phyloP scores from a whole-genome alignment of 1,140 invertebrate genomes.

The Calosoma granatense region DNA sequence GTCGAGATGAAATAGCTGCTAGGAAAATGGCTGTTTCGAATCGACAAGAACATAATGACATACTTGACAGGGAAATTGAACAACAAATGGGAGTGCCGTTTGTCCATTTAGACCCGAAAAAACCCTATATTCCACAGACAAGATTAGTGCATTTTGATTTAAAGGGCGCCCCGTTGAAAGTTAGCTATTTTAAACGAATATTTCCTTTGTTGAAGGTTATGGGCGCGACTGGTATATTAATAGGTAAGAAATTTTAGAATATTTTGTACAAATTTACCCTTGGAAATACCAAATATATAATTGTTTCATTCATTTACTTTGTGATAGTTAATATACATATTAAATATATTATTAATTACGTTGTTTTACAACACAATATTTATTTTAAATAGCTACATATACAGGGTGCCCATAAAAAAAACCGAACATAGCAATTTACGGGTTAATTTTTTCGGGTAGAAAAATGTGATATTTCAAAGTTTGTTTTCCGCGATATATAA shows the following conservation, averaged over 20 bases:
- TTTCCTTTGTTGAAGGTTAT: slow-evolving; percentile 64
- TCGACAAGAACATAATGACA: slow-evolving; percentile 8
- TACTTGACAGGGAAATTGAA: slow-evolving; percentile 21
- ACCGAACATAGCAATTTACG: too few relatives aligned
- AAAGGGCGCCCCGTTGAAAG: slow-evolving; percentile 77
- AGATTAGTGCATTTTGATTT: slow-evolving; percentile 77
- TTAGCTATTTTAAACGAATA: slow-evolving; percentile 60
- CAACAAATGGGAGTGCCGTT: slow-evolving; percentile 30
- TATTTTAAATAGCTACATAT: too few relatives aligned
- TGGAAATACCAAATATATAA: background rate
- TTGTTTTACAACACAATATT: too few relatives aligned
- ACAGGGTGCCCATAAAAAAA: too few relatives aligned
- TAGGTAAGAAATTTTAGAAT: slow-evolving; percentile 16
- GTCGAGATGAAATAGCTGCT: slow-evolving; percentile 11
- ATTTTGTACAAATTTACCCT: too few relatives aligned
- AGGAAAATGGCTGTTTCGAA: background rate
- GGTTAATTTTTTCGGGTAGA: too few relatives aligned
- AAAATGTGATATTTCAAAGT: too few relatives aligned
- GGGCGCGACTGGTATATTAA: slow-evolving; percentile 64
- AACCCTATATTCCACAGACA: slow-evolving; percentile 34
- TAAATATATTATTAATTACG: too few relatives aligned
- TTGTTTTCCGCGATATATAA: too few relatives aligned
- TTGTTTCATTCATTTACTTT: background rate
- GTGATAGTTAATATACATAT: too few relatives aligned
- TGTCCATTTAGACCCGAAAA: slow-evolving; percentile 25